phyloP scores from a whole-genome alignment of 1,140 invertebrate species.

The Telenomus remus region DNA sequence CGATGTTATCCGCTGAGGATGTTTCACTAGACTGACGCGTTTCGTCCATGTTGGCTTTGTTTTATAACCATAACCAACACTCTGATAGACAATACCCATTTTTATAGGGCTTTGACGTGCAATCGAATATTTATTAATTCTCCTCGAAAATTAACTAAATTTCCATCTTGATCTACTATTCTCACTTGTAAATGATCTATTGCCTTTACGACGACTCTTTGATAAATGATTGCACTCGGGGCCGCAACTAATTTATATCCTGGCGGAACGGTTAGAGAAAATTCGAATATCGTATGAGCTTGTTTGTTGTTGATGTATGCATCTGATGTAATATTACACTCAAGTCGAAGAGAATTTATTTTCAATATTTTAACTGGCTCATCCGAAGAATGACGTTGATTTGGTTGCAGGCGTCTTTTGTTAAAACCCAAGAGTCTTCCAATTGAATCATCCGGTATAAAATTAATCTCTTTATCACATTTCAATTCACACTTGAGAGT shows the following conservation, averaged over 20 bases:
- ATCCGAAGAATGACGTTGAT: conserved; percentile 41
- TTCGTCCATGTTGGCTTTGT: neutral
- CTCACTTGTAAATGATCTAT: conserved; percentile 28
- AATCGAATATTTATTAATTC: conserved; percentile 57
- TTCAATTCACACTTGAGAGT: conserved; percentile 34
- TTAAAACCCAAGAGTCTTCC: conserved; percentile 40
- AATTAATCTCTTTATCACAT: conserved; percentile 39
- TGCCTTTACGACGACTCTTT: conserved; percentile 9
- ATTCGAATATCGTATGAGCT: conserved; percentile 41
- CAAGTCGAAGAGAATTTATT: conserved; percentile 51
- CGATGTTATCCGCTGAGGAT: conserved; percentile 8
- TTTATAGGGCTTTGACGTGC: conserved; percentile 33
- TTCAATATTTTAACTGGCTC: conserved; percentile 50
- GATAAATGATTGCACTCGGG: conserved; percentile 25
- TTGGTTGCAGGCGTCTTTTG: conserved; percentile 12
- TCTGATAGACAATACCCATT: conserved; percentile 26
- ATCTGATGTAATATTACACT: conserved; percentile 57
- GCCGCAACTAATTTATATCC: conserved; percentile 14
- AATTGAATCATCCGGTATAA: conserved; percentile 30
- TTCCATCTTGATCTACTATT: conserved; percentile 32
- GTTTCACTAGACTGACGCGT: neutral
- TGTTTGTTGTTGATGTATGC: conserved; percentile 43
- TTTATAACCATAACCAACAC: conserved; percentile 32
- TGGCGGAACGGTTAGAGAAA: neutral
- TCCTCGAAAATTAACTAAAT: conserved; percentile 37